Evolutionary conservation across 2,888 invertebrate species (phyloP).

Genomic region (Erannis defoliaria): DNA sequence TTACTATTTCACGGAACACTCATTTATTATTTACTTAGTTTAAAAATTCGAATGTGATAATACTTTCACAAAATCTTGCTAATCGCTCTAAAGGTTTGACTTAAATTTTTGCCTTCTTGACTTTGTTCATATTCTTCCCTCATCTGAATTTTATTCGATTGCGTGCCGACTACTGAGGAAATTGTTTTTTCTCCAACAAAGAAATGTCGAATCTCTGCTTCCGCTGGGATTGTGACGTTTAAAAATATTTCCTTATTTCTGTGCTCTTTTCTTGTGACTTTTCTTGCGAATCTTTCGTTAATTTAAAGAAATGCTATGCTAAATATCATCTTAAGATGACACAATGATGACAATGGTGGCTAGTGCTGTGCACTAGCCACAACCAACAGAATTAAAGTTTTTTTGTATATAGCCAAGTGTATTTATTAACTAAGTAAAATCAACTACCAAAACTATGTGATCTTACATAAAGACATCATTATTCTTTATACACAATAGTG

Average conservation of each 20-base stretch:
- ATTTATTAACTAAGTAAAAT: too few relatives aligned
- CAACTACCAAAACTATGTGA: too few relatives aligned
- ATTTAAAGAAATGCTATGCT: slow-evolving; percentile 49
- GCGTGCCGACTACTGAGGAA: slow-evolving; percentile 55
- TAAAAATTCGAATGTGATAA: neutral
- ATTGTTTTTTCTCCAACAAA: slow-evolving; percentile 58
- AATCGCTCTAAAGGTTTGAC: slow-evolving; percentile 37
- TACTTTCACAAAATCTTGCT: slow-evolving; percentile 8
- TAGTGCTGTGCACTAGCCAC: neutral
- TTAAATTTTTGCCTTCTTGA: slow-evolving; percentile 51
- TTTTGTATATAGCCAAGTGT: too few relatives aligned
- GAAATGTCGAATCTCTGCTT: slow-evolving; percentile 55
- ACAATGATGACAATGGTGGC: too few relatives aligned
- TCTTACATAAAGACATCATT: too few relatives aligned
- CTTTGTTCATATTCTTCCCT: slow-evolving; percentile 62
- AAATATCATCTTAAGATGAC: slow-evolving; percentile 39
- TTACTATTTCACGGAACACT: too few relatives aligned
- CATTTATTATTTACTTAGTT: too few relatives aligned
- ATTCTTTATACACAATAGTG: too few relatives aligned
- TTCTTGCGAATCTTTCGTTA: slow-evolving; percentile 42
- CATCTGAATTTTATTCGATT: slow-evolving; percentile 72
- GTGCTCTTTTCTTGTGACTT: slow-evolving; percentile 39
- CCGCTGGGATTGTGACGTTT: slow-evolving; percentile 48
- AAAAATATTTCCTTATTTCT: slow-evolving; percentile 47
- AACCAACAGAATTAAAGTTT: neutral